Evolutionary conservation across 1,140 invertebrate genomes (phyloP).

Genomic region (Uloborus diversus): DNA sequence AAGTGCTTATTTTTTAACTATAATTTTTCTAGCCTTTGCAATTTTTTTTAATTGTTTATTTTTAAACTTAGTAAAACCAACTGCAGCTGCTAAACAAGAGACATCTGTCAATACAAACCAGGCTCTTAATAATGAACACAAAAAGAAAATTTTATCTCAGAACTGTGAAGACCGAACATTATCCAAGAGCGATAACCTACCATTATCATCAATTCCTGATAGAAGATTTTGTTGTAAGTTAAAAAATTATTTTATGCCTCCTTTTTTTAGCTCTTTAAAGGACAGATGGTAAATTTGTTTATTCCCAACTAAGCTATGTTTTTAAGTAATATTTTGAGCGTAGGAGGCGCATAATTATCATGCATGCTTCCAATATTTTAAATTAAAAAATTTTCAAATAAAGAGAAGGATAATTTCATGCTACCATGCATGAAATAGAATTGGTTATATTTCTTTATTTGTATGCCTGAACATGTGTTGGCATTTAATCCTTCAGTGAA

Average conservation of each 20-base stretch:
- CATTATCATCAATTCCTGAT: not conserved
- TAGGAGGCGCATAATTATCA: not conserved
- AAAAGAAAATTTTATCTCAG: conserved; percentile 17
- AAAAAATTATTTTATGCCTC: too few species aligned
- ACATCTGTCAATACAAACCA: not conserved
- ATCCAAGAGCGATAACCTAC: conserved; percentile 7
- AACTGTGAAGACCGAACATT: not conserved
- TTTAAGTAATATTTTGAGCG: not conserved
- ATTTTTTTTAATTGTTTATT: not conserved
- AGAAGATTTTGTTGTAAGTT: conserved; percentile 14
- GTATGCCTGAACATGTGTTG: too few species aligned
- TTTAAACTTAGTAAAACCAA: conserved; percentile 5
- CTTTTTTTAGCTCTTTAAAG: not conserved
- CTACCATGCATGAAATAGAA: too few species aligned
- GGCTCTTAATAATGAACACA: conserved; percentile 10
- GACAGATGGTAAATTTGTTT: not conserved
- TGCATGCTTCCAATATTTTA: not conserved
- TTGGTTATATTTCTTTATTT: too few species aligned
- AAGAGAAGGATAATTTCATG: too few species aligned
- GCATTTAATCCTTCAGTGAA: too few species aligned
- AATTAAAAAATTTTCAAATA: too few species aligned
- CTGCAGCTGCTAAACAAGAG: conserved; percentile 18
- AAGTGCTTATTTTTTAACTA: not conserved
- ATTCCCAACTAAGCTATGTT: not conserved
- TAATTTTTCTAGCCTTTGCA: not conserved